Base-by-base conservation (phyloP, 2,888 invertebrate species). In the Orchestes rusci region DNA sequence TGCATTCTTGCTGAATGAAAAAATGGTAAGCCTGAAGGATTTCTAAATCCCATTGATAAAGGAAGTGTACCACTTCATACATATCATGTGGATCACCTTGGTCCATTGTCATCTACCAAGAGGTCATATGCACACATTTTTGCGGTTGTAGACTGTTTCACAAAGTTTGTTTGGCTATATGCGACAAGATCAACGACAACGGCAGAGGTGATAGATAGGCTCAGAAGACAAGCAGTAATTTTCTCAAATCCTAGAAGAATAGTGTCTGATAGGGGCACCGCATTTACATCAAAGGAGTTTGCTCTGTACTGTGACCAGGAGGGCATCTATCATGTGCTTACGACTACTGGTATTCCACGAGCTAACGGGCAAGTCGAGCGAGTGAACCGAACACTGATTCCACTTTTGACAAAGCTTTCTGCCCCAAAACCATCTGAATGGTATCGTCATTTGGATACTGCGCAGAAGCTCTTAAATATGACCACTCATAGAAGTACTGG, bases 161-260 rank as follows among this genome's bases (percentile, higher is more conserved):
- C 60, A 1, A 63, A 64, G 41, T 65, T 64, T 41, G 48, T 50
- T 1, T 64, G 60, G 62, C 17, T 63, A 2, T 61, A 61, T 44
- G 50, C 59, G 1, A 59, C 58, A 2, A 62, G 59, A 43, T 51
- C 60, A 1, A 60, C 57, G 1, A 51, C 42, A 2, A 19, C 58
- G 1, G 51, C 53, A 23, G 59, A 60, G 39, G 55, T 56, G 1
- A 47, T 62, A n/a, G 36, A 43, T 10, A 47, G 48, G 20, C 29
- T 61, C n/a, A 38, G 43, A 35, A 45, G 30, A n/a, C 59, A 59
- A 29, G 59, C 61, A 33, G 48, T 51, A 12, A 53, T 37, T 4
- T 68, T 67, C 56, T 67, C 65, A 5, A 64, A 64, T 47, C 65
- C 66, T 5, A 40, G 16, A 4, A 53, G 56, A 27, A 58, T 65